Conservation (phyloP, 2,113 vertebrate species). For the Plecotus auritus region DNA sequence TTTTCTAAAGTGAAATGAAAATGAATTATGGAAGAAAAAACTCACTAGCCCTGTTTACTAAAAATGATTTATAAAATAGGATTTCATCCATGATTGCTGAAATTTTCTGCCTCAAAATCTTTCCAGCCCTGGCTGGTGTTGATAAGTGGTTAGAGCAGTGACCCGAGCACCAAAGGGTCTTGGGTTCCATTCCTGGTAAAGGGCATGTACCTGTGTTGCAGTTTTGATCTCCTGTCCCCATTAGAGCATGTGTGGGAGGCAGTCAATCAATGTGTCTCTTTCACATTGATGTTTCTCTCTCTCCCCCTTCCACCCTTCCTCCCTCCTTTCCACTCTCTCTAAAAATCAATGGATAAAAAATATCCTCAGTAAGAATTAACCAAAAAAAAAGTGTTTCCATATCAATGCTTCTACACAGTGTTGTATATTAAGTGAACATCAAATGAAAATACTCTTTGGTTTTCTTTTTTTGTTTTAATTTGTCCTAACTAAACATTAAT, state of each 20-base stretch:
- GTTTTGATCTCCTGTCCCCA: too few species aligned
- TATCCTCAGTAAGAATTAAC: too few species aligned
- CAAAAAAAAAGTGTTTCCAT: not conserved
- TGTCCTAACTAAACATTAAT: not conserved
- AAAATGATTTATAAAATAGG: not conserved
- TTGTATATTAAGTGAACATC: not conserved
- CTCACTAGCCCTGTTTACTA: not conserved
- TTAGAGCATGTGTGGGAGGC: too few species aligned
- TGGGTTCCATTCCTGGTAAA: too few species aligned
- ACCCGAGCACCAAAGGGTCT: too few species aligned
- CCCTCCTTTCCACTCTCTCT: too few species aligned
- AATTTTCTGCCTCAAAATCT: not conserved
- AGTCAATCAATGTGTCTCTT: too few species aligned
- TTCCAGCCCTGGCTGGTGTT: not conserved
- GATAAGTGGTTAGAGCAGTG: too few species aligned
- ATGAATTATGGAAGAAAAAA: constrained; percentile 59
- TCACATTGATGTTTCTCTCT: too few species aligned
- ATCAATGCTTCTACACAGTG: not conserved
- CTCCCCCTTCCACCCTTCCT: too few species aligned
- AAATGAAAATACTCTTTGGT: not conserved
- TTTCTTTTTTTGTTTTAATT: constrained; percentile 19
- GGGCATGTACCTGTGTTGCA: too few species aligned
- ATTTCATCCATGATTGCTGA: not conserved
- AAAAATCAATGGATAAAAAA: too few species aligned
- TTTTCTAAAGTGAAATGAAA: constrained; percentile 58